A percentile compares a stretch with the other conserved stretches of the same genome.
Evolutionary conservation across 2,888 invertebrate species (phyloP).

Genomic region (Scotopteryx bipunctaria): DNA sequence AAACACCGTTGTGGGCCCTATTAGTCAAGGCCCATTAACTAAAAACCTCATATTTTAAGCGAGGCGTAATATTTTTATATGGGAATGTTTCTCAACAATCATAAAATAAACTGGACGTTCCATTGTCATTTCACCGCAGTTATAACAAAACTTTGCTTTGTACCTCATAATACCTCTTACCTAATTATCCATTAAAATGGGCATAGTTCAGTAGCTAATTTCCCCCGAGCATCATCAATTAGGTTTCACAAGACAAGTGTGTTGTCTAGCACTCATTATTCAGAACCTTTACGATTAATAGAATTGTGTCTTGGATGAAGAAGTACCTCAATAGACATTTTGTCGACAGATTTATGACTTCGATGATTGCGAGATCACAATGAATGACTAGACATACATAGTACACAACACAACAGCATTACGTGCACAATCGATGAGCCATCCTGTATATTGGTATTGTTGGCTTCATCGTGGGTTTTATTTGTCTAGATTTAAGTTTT

Average conservation of each 20-base stretch:
- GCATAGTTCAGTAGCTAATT: too few relatives aligned
- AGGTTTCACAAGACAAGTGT: too few relatives aligned
- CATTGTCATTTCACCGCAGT: conserved; percentile 47
- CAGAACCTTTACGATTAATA: too few relatives aligned
- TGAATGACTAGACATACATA: background rate
- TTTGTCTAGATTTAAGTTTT: too few relatives aligned
- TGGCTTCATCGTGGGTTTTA: too few relatives aligned
- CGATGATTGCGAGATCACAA: conserved; percentile 1
- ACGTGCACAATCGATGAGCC: background rate
- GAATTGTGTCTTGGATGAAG: too few relatives aligned
- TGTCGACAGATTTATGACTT: background rate
- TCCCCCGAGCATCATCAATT: too few relatives aligned
- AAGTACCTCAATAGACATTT: background rate
- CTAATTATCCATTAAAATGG: too few relatives aligned
- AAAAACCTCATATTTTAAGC: conserved; percentile 16
- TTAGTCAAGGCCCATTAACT: conserved; percentile 22
- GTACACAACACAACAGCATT: background rate
- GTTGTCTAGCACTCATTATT: too few relatives aligned
- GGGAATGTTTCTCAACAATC: conserved; percentile 16
- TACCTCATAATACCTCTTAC: too few relatives aligned
- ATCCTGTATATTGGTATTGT: too few relatives aligned
- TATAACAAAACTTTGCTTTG: conserved; percentile 47
- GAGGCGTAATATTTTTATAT: conserved; percentile 13
- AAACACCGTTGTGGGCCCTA: conserved; percentile 2
- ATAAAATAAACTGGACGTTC: conserved; percentile 34